phyloP scores from a whole-genome alignment of 2,888 invertebrate species.

The Acanthopleura granulata region DNA sequence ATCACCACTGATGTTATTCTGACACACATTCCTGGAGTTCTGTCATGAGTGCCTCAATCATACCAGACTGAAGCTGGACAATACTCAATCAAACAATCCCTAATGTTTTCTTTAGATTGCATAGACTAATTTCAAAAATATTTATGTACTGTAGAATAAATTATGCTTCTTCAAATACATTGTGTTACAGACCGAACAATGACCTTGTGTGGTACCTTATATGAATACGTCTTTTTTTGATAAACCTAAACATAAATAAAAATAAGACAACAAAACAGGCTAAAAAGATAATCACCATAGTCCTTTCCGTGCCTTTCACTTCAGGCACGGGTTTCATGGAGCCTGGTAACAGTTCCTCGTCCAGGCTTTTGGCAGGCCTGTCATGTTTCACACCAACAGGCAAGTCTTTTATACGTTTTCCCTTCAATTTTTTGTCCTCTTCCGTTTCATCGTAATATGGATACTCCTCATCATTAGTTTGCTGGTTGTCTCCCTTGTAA shows the following conservation, averaged over 20 bases:
- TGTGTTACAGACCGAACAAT: slow-evolving; percentile 30
- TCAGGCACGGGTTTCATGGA: too few relatives aligned
- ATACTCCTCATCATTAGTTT: slow-evolving; percentile 35
- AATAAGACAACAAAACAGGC: slow-evolving; percentile 44
- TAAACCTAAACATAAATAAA: slow-evolving; percentile 53
- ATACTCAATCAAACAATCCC: too few relatives aligned
- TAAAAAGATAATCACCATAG: slow-evolving; percentile 38
- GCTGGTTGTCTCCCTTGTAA: neutral
- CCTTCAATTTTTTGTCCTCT: slow-evolving; percentile 15
- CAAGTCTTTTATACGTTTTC: neutral
- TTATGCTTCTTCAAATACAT: too few relatives aligned
- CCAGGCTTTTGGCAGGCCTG: too few relatives aligned
- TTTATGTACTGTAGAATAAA: too few relatives aligned
- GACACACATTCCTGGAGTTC: too few relatives aligned
- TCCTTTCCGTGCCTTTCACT: slow-evolving; percentile 20
- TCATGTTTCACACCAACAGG: neutral
- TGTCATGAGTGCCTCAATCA: too few relatives aligned
- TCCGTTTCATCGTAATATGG: slow-evolving; percentile 37
- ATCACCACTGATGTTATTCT: too few relatives aligned
- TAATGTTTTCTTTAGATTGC: too few relatives aligned
- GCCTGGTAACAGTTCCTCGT: too few relatives aligned
- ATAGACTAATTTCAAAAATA: too few relatives aligned
- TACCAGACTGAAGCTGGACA: too few relatives aligned
- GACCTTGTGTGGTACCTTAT: slow-evolving; percentile 41
- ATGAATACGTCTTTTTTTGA: slow-evolving; percentile 50